Conservation (phyloP, 2,797 vertebrate genomes). For the Coregonus ussuriensis region DNA sequence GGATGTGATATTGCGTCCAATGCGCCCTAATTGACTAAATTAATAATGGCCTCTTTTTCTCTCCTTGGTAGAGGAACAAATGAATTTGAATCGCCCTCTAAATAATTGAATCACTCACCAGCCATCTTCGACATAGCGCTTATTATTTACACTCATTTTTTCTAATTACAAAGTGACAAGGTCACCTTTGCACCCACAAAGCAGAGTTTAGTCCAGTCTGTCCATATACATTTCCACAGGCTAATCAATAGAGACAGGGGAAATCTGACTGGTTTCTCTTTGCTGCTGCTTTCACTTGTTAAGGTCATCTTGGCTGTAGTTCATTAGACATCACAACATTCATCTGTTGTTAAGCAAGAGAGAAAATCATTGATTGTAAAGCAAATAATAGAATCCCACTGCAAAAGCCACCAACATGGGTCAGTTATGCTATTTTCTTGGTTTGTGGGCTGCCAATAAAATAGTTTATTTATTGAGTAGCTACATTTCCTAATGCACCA, state of each 20-base stretch:
- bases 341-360: slow-evolving; percentile 9
- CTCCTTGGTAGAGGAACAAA: slow-evolving; percentile 66
- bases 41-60: slow-evolving; percentile 67
- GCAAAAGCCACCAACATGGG: slow-evolving; percentile 24
- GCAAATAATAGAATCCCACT: slow-evolving; percentile 31
- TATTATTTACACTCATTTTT: slow-evolving; percentile 64
- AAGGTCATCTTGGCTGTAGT: slow-evolving; percentile 21
- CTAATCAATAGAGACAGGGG: slow-evolving; percentile 34
- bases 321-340: neutral
- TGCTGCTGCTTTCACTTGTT: neutral
- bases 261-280: slow-evolving; percentile 20
- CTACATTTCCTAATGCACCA: slow-evolving; percentile 32
- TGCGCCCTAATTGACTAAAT: slow-evolving; percentile 79
- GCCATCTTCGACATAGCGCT: slow-evolving; percentile 62
- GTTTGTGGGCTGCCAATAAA: slow-evolving; percentile 31
- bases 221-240: slow-evolving; percentile 10
- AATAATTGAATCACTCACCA: slow-evolving; percentile 62
- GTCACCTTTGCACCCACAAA: slow-evolving; percentile 61
- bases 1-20: slow-evolving; percentile 74
- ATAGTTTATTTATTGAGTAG: slow-evolving; percentile 36
- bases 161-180: slow-evolving; percentile 48
- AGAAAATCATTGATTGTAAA: slow-evolving; percentile 24
- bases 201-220: slow-evolving; percentile 5
- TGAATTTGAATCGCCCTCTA: slow-evolving; percentile 69
- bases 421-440: slow-evolving; percentile 34